Conservation (phyloP, 1,140 invertebrate genomes). For the Drosophila eugracilis region DNA sequence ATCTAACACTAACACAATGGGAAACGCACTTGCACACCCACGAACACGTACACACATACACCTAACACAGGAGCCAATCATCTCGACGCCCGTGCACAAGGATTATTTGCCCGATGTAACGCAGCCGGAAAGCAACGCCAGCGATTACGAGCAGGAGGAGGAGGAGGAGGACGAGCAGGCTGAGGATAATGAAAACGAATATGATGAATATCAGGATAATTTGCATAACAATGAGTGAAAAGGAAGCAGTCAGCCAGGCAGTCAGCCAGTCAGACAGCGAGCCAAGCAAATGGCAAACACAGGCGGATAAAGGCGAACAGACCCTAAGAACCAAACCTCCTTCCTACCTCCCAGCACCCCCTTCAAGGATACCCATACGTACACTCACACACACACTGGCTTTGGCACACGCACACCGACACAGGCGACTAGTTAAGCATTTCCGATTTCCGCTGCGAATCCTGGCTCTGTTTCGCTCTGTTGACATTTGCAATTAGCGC, state of each 20-base stretch:
- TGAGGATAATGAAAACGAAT: slow-evolving; percentile 84
- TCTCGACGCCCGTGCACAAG: slow-evolving; percentile 84
- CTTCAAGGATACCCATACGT: slow-evolving; percentile 13
- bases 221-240: slow-evolving; percentile 84
- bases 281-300: slow-evolving; percentile 36
- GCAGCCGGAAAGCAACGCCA: slow-evolving; percentile 80
- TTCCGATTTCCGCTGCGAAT: slow-evolving; percentile 72
- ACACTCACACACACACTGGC: slow-evolving; percentile 1
- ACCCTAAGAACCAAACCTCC: slow-evolving; percentile 24
- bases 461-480: slow-evolving; percentile 64
- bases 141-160: slow-evolving; percentile 84
- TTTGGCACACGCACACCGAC: slow-evolving; percentile 16
- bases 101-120: slow-evolving; percentile 85
- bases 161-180: slow-evolving; percentile 83
- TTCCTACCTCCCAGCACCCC: slow-evolving; percentile 8
- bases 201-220: slow-evolving; percentile 85
- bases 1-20: slow-evolving; percentile 23
- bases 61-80: slow-evolving; percentile 78
- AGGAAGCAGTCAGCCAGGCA: slow-evolving; percentile 52
- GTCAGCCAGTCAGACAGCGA: slow-evolving; percentile 35
- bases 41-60: slow-evolving; percentile 23
- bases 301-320: slow-evolving; percentile 56
- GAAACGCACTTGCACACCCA: slow-evolving; percentile 51
- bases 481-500: slow-evolving; percentile 82
- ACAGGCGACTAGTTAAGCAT: slow-evolving; percentile 73